Conservation (phyloP, 2,888 invertebrate genomes). For the Morpho achilles region DNA sequence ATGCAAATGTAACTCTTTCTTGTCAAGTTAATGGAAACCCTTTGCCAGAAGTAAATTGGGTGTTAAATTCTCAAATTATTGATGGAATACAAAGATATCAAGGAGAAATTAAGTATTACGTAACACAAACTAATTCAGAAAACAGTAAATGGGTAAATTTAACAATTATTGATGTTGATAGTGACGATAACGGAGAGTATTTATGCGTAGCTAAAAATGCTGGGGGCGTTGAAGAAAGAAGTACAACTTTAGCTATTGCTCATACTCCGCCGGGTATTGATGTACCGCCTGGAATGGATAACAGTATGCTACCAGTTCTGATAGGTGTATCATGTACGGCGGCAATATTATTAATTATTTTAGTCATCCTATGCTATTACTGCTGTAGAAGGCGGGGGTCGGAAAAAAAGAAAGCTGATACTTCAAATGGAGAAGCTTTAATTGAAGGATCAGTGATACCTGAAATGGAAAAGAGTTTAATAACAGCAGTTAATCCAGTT, state of each 20-base stretch:
- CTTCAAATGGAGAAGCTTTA: slow-evolving; percentile 83
- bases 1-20: slow-evolving; percentile 83
- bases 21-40: slow-evolving; percentile 89
- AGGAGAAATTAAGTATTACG: slow-evolving; percentile 70
- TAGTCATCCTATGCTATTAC: slow-evolving; percentile 76
- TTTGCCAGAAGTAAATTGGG: slow-evolving; percentile 87
- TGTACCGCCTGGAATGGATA: slow-evolving; percentile 75
- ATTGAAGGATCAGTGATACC: slow-evolving; percentile 87
- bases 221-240: slow-evolving; percentile 88
- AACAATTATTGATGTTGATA: slow-evolving; percentile 81
- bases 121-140: slow-evolving; percentile 52
- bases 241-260: slow-evolving; percentile 81
- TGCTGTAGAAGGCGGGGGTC: slow-evolving; percentile 75
- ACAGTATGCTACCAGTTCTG: slow-evolving; percentile 74
- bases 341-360: slow-evolving; percentile 71
- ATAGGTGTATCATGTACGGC: slow-evolving; percentile 70
- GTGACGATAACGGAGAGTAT: slow-evolving; percentile 85
- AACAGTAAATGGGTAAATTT: slow-evolving; percentile 82
- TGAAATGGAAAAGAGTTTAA: slow-evolving; percentile 91
- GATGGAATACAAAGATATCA: slow-evolving; percentile 73
- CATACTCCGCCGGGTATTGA: slow-evolving; percentile 61
- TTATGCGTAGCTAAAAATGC: slow-evolving; percentile 89
- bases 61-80: slow-evolving; percentile 81
- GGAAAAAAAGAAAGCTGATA: slow-evolving; percentile 80
- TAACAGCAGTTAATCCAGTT: slow-evolving; percentile 91